A percentile compares a stretch with the other conserved stretches of the same genome.
These are phyloP conservation scores for Microtus montanus DNA, from an alignment of 2,113 vertebrate species.

Conservation along the genomic window DNA sequence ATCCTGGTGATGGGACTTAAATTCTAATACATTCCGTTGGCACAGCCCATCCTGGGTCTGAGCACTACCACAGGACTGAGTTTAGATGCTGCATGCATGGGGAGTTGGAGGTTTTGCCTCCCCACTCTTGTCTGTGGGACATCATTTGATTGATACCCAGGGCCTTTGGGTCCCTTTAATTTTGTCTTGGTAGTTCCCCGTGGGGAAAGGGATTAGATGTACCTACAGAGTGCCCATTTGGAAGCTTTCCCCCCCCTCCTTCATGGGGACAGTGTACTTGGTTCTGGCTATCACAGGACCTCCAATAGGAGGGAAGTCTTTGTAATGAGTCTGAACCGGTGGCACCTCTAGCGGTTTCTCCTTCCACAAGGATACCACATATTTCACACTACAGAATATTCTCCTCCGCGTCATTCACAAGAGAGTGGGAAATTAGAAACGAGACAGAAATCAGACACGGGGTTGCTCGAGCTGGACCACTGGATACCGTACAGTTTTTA, in stretches of 20 bases:
- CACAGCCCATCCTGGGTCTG: background rate
- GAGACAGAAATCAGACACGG: rapidly evolving
- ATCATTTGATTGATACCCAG: background rate
- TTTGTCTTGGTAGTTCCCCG: background rate
- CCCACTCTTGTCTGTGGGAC: background rate
- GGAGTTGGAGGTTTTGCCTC: rapidly evolving
- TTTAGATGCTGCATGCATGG: no score
- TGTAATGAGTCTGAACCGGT: no score
- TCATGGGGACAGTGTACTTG: rapidly evolving
- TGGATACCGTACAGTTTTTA: background rate
- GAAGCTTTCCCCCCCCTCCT: background rate
- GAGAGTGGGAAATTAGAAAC: background rate
- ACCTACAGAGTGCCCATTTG: no score
- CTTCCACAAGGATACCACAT: no score
- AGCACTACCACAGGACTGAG: background rate
- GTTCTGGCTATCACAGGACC: background rate
- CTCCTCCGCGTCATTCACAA: no score
- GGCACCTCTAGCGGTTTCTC: rapidly evolving
- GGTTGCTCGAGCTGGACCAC: rapidly evolving
- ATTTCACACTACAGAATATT: background rate
- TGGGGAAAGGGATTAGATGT: background rate
- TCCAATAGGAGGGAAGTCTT: background rate
- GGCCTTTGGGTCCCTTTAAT: no score
- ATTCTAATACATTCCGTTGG: background rate
- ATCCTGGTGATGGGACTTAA: background rate